Evolutionary conservation across 2,888 invertebrate genomes (phyloP).

Genomic region (Volucella bombylans): DNA sequence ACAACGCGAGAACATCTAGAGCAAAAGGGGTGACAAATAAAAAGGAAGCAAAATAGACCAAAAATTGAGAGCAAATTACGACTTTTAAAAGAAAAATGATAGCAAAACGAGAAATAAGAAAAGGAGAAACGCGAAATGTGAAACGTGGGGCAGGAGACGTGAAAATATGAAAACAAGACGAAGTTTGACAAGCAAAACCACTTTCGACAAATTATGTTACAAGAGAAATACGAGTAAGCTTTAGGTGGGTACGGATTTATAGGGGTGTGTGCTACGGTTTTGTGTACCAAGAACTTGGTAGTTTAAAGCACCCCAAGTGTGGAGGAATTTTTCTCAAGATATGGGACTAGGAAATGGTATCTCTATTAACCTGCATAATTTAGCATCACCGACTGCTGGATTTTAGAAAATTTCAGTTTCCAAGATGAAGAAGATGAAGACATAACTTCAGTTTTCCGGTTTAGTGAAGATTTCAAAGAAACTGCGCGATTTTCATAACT

Average conservation of each 20-base stretch:
- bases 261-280: not conserved
- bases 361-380: slow-evolving; percentile 44
- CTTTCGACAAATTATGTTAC: slow-evolving; percentile 70
- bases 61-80: slow-evolving; percentile 40
- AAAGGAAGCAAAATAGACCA: not conserved
- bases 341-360: slow-evolving; percentile 3
- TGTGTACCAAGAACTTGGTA: slow-evolving; percentile 3
- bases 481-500: slow-evolving; percentile 9
- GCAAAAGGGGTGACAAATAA: slow-evolving; percentile 11
- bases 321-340: not conserved
- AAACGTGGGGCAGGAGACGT: not conserved
- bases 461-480: slow-evolving; percentile 40
- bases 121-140: not conserved
- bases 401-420: slow-evolving; percentile 29
- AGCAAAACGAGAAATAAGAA: not conserved
- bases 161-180: slow-evolving; percentile 27
- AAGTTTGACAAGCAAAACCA: slow-evolving; percentile 73
- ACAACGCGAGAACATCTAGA: not conserved
- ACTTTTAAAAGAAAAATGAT: slow-evolving; percentile 45
- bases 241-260: not conserved
- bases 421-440: slow-evolving; percentile 12
- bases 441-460: slow-evolving; percentile 36
- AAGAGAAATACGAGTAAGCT: slow-evolving; percentile 42
- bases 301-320: not conserved
- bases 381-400: not conserved